Evolutionary conservation across 2,888 invertebrate species (phyloP).

Genomic region (Andrena dorsata): DNA sequence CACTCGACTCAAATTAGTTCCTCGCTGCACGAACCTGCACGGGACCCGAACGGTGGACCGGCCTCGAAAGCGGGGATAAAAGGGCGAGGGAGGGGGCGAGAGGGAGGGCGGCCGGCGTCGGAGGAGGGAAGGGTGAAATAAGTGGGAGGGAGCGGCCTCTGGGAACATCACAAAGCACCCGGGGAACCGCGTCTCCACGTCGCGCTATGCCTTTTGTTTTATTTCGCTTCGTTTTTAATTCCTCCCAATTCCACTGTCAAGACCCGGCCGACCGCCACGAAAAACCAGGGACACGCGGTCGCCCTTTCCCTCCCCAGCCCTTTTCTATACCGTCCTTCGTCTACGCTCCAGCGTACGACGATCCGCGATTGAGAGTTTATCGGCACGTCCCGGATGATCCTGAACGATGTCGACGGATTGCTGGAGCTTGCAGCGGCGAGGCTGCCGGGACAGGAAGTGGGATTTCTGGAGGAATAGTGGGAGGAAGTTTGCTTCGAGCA

Average conservation of each 20-base stretch:
- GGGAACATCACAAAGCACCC: conserved; percentile 78
- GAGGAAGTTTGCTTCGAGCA: too few relatives aligned
- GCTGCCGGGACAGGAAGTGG: too few relatives aligned
- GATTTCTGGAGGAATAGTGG: too few relatives aligned
- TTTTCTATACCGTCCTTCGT: conserved; percentile 21
- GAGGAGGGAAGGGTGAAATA: conserved; percentile 52
- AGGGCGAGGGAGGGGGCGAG: conserved; percentile 27
- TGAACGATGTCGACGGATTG: background rate
- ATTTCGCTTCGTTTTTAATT: conserved; percentile 80
- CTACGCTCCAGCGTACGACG: background rate
- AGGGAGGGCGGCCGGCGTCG: conserved; percentile 16
- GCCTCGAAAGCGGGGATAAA: conserved; percentile 44
- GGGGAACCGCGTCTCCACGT: conserved; percentile 65
- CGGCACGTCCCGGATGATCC: background rate
- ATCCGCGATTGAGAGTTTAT: conserved; percentile 31
- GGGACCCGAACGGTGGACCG: conserved; percentile 58
- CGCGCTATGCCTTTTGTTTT: conserved; percentile 74
- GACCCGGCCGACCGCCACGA: conserved; percentile 61
- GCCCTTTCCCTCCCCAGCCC: conserved; percentile 5
- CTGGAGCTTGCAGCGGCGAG: background rate
- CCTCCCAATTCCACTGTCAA: conserved; percentile 78
- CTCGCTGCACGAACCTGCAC: conserved; percentile 70
- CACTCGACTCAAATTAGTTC: conserved; percentile 78
- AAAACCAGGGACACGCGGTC: conserved; percentile 66
- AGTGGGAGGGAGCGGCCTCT: conserved; percentile 69